Conservation (phyloP, 2,888 invertebrate species). For the Hypena proboscidalis region DNA sequence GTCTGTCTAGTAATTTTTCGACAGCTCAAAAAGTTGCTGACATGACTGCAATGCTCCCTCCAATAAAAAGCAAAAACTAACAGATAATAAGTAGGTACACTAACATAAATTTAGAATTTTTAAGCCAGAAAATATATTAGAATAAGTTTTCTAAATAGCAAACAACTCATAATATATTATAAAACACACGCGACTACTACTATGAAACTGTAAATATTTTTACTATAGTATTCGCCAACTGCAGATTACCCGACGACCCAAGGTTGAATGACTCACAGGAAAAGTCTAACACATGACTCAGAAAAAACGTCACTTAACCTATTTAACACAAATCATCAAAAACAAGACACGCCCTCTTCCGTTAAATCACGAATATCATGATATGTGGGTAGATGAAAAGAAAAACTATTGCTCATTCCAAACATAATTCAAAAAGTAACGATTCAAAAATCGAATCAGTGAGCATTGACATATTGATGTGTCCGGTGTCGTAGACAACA, state of each 20-base stretch:
- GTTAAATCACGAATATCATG: slow-evolving; percentile 14
- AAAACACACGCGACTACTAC: slow-evolving; percentile 4
- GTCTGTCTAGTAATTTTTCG: too few relatives aligned
- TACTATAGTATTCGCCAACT: slow-evolving; percentile 4
- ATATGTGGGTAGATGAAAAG: slow-evolving; percentile 40
- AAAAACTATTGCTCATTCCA: slow-evolving; percentile 20
- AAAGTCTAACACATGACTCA: slow-evolving; percentile 12
- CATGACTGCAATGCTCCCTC: too few relatives aligned
- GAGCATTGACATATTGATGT: slow-evolving; percentile 16
- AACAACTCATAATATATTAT: too few relatives aligned
- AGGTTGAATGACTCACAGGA: slow-evolving; percentile 14
- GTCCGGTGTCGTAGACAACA: slow-evolving; percentile 17
- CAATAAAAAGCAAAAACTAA: too few relatives aligned
- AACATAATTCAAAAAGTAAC: slow-evolving; percentile 21
- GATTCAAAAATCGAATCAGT: slow-evolving; percentile 5
- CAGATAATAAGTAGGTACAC: too few relatives aligned
- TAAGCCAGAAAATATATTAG: too few relatives aligned
- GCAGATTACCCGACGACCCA: slow-evolving; percentile 8
- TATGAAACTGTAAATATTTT: slow-evolving; percentile 16
- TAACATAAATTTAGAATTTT: too few relatives aligned
- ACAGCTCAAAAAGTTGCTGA: too few relatives aligned
- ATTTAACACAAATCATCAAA: slow-evolving; percentile 9
- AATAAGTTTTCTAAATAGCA: too few relatives aligned
- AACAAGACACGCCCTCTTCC: slow-evolving; percentile 12
- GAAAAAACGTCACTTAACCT: slow-evolving; percentile 9